Evolutionary conservation across 2,888 invertebrate species (phyloP).

Genomic region (Eumacrocentrus americanus): DNA sequence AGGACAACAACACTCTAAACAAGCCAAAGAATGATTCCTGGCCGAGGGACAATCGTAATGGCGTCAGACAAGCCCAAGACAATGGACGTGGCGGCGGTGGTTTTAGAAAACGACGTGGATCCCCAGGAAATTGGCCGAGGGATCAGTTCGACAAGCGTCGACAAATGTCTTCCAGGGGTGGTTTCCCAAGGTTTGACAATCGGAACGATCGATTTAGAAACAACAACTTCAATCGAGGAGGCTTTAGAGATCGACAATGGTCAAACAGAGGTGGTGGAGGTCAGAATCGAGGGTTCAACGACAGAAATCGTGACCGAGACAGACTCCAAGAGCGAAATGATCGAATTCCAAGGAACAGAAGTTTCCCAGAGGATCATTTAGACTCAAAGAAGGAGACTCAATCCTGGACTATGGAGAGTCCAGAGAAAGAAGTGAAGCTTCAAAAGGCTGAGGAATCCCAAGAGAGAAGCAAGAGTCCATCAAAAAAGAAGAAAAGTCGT

Average conservation of each 20-base stretch:
- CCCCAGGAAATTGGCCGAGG: conserved; percentile 23
- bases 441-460: conserved; percentile 6
- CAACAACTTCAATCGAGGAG: conserved; percentile 33
- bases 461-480: conserved; percentile 28
- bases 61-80: conserved; percentile 15
- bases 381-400: conserved; percentile 27
- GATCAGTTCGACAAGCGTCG: conserved; percentile 24
- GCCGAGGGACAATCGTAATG: conserved; percentile 20
- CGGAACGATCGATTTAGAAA: conserved; percentile 37
- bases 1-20: conserved; percentile 4
- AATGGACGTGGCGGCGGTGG: conserved; percentile 15
- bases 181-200: conserved; percentile 31
- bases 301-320: conserved; percentile 33
- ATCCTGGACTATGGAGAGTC: conserved; percentile 12
- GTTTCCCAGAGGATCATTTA: conserved; percentile 27
- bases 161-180: conserved; percentile 21
- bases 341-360: conserved; percentile 25
- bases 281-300: conserved; percentile 33
- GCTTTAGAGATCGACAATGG: conserved; percentile 35
- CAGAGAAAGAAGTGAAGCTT: not conserved
- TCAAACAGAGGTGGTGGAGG: conserved; percentile 26
- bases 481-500: conserved; percentile 29
- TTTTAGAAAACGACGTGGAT: conserved; percentile 16
- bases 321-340: conserved; percentile 27
- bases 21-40: conserved; percentile 8